Evolutionary conservation across 1,140 invertebrate species (phyloP).

Genomic region (Eupeodes corollae): DNA sequence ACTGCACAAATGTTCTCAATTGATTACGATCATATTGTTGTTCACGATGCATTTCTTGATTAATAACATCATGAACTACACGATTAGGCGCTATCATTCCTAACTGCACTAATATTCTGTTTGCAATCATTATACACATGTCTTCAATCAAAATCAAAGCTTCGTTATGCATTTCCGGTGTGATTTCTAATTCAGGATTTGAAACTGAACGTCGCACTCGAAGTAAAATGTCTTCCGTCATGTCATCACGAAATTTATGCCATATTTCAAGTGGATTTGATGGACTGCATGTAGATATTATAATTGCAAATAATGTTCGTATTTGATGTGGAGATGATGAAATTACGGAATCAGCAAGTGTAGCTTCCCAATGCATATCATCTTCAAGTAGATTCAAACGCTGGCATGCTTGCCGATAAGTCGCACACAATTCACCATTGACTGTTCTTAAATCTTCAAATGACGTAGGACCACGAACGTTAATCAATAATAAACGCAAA

Average conservation of each 20-base stretch:
- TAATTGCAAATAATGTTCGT: slow-evolving; percentile 35
- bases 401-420: slow-evolving; percentile 34
- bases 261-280: slow-evolving; percentile 28
- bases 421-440: slow-evolving; percentile 25
- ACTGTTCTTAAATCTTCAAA: slow-evolving; percentile 37
- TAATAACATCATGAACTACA: slow-evolving; percentile 16
- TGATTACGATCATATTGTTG: slow-evolving; percentile 11
- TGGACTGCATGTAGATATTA: slow-evolving; percentile 32
- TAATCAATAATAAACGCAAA: too few species aligned
- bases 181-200: slow-evolving; percentile 13
- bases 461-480: slow-evolving; percentile 38
- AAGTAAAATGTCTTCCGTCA: slow-evolving; percentile 28
- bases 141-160: slow-evolving; percentile 29
- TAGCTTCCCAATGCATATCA: slow-evolving; percentile 21
- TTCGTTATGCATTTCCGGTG: slow-evolving; percentile 22
- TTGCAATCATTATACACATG: slow-evolving; percentile 10
- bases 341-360: slow-evolving; percentile 26
- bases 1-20: slow-evolving; percentile 17
- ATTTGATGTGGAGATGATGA: slow-evolving; percentile 25
- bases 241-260: slow-evolving; percentile 32
- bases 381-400: slow-evolving; percentile 25
- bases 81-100: slow-evolving; percentile 18
- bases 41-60: slow-evolving; percentile 1
- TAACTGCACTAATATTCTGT: neutral
- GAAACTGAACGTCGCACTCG: slow-evolving; percentile 11